Evolutionary conservation across 2,888 invertebrate species (phyloP).

Genomic region (Drosophila rubida): DNA sequence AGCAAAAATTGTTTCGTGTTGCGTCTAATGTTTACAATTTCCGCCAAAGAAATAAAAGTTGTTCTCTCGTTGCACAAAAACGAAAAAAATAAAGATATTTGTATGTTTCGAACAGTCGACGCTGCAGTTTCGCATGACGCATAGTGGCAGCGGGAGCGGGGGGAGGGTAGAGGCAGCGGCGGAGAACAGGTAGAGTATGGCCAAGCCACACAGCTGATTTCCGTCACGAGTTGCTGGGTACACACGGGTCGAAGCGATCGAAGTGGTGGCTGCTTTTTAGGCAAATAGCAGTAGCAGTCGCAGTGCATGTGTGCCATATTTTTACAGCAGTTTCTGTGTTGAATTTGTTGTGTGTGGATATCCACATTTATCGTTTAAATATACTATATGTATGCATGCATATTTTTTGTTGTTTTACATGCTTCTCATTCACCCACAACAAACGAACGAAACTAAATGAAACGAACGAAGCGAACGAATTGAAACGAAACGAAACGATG

Average conservation of each 20-base stretch:
- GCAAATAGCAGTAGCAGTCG: constrained; percentile 31
- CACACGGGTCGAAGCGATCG: constrained; percentile 9
- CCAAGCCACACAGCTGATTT: constrained; percentile 68
- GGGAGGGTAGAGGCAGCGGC: neutral
- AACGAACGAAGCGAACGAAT: constrained; percentile 42
- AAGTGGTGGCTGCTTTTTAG: constrained; percentile 31
- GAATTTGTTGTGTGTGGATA: constrained; percentile 12
- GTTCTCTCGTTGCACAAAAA: constrained; percentile 39
- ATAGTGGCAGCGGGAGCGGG: neutral
- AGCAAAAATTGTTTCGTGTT: constrained; percentile 24
- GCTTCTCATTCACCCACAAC: constrained; percentile 76
- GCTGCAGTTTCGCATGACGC: constrained; percentile 17
- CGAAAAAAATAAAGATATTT: constrained; percentile 2
- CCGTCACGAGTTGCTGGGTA: constrained; percentile 68
- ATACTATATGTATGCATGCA: too few species aligned
- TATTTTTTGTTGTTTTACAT: constrained; percentile 52
- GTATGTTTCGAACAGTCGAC: constrained; percentile 2
- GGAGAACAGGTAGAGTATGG: constrained; percentile 20
- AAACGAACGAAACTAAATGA: neutral
- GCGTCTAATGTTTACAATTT: constrained; percentile 68
- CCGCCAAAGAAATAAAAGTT: constrained; percentile 61
- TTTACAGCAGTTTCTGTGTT: constrained; percentile 48
- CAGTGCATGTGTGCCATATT: constrained; percentile 47
- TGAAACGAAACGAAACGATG: constrained; percentile 32
- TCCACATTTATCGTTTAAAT: constrained; percentile 21